These are phyloP conservation scores for Sebastolobus altivelis DNA, from an alignment of 2,797 vertebrate species.

Conservation along the genomic window DNA sequence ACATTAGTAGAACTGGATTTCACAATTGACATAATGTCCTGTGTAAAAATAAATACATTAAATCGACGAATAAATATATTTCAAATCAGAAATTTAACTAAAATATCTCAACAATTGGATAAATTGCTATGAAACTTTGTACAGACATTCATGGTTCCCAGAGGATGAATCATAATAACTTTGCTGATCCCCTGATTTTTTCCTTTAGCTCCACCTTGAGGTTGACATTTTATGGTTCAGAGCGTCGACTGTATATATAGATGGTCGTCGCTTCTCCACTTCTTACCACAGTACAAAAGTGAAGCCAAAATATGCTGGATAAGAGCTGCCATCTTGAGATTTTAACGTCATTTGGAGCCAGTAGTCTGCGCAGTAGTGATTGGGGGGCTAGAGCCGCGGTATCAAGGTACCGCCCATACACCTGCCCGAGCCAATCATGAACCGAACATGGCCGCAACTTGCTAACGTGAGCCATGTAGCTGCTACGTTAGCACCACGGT, in stretches of 20 bases:
- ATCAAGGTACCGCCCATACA: no score
- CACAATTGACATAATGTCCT: background rate
- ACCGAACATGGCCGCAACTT: accelerated
- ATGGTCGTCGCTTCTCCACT: no score
- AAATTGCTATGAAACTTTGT: background rate
- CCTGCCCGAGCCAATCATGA: no score
- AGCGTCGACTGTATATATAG: no score
- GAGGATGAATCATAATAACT: background rate
- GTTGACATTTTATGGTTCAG: background rate
- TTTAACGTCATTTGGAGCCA: no score
- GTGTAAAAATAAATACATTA: background rate
- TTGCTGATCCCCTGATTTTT: background rate
- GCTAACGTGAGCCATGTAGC: background rate
- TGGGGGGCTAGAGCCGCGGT: no score
- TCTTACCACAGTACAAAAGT: no score
- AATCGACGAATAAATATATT: accelerated
- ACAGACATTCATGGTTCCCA: background rate
- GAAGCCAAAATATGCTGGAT: no score
- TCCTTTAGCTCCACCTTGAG: background rate
- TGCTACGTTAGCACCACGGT: background rate
- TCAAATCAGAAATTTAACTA: background rate
- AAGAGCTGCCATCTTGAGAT: no score
- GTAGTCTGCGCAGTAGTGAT: no score
- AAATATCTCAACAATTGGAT: background rate
- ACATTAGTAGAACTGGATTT: background rate